These are phyloP conservation scores for Bergia sp. DNA, from an alignment of 92 coral and sea anemone species.

Conservation along the genomic window DNA sequence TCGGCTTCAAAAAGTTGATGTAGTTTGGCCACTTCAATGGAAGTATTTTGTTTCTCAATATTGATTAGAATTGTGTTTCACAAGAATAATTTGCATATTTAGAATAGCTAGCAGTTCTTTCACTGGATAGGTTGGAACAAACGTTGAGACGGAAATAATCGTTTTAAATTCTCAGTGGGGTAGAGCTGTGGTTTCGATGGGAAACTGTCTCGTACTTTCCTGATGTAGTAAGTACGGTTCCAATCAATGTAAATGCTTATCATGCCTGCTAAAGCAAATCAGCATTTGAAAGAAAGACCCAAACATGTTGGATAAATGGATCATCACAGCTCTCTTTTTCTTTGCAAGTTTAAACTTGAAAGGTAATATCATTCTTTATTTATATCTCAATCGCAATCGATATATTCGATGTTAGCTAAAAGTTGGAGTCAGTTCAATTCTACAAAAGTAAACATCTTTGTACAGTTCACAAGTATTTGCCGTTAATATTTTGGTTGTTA, in stretches of 20 bases:
- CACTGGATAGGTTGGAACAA: neutral
- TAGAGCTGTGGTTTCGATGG: neutral
- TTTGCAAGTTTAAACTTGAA: neutral
- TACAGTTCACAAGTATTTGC: neutral
- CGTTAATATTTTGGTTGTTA: neutral
- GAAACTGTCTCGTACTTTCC: neutral
- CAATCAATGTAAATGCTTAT: neutral
- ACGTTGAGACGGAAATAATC: neutral
- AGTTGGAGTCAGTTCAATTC: neutral
- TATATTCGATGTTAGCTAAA: neutral
- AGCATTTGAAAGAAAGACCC: neutral
- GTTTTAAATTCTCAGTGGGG: neutral
- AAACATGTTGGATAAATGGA: constrained; percentile 16
- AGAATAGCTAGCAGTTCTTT: neutral
- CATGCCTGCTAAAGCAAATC: neutral
- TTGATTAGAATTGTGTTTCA: neutral
- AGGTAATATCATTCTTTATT: neutral
- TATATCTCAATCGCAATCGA: neutral
- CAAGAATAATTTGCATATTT: constrained; percentile 27
- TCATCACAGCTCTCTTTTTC: neutral
- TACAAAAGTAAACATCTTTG: neutral
- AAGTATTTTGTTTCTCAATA: neutral
- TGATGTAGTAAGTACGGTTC: neutral
- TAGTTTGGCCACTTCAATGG: neutral
- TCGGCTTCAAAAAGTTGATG: constrained; percentile 8